Percentiles rank a stretch among this genome's conserved stretches.
phyloP scores from a whole-genome alignment of 2,888 invertebrate genomes.

The Scotopteryx bipunctaria region DNA sequence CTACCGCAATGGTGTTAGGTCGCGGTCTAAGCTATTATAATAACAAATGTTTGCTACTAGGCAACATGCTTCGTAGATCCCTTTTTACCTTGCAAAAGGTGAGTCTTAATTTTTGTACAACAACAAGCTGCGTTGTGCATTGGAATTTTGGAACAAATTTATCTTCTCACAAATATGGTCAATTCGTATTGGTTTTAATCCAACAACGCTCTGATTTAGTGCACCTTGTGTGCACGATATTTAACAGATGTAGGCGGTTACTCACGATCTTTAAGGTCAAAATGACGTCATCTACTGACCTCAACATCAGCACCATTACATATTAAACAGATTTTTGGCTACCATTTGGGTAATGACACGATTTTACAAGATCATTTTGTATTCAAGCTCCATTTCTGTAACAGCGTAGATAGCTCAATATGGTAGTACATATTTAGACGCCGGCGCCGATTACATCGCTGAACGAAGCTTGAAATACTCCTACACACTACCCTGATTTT shows the following conservation, averaged over 20 bases:
- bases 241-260: constrained; percentile 13
- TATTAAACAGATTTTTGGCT: neutral
- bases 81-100: too few relatives aligned
- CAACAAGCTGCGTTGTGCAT: too few relatives aligned
- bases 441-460: too few relatives aligned
- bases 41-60: neutral
- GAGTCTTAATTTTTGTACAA: too few relatives aligned
- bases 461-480: too few relatives aligned
- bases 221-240: too few relatives aligned
- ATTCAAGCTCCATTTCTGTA: neutral
- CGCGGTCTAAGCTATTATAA: constrained; percentile 7
- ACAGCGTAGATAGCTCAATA: neutral
- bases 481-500: too few relatives aligned
- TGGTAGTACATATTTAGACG: neutral
- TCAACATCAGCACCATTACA: constrained; percentile 16
- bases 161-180: too few relatives aligned
- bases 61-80: too few relatives aligned
- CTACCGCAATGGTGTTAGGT: constrained; percentile 17
- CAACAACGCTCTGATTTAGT: too few relatives aligned
- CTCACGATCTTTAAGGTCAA: constrained; percentile 24
- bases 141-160: too few relatives aligned
- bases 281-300: constrained; percentile 34
- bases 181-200: too few relatives aligned
- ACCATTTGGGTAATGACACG: constrained; percentile 4
- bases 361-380: neutral